phyloP scores from a whole-genome alignment of 2,888 invertebrate species.

The Sympetrum striolatum region DNA sequence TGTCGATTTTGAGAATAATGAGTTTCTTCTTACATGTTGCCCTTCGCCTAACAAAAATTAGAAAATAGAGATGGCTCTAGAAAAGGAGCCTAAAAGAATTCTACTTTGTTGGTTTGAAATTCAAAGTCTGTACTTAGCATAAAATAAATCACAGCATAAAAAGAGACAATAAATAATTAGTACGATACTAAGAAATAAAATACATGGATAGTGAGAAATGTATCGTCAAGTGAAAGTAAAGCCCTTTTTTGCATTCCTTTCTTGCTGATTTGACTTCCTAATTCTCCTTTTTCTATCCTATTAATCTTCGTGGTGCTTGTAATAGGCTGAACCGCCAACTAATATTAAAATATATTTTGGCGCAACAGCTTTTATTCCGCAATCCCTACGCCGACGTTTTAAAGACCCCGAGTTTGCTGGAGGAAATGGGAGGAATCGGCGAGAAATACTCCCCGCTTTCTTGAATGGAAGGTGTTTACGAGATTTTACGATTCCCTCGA shows the following conservation, averaged over 20 bases:
- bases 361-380: not conserved
- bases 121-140: too few species aligned
- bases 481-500: not conserved
- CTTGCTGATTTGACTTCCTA: not conserved
- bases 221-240: not conserved
- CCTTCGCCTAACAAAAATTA: too few species aligned
- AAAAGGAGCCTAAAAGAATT: too few species aligned
- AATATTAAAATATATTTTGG: not conserved
- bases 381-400: not conserved
- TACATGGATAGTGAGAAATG: not conserved
- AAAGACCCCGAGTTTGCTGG: not conserved
- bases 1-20: too few species aligned
- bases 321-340: not conserved
- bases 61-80: too few species aligned
- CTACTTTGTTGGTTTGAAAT: too few species aligned
- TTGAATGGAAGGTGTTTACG: conserved; percentile 2
- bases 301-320: not conserved
- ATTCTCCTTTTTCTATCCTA: not conserved
- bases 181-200: not conserved
- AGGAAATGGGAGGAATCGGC: not conserved
- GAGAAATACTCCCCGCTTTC: conserved; percentile 1
- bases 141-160: too few species aligned
- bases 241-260: not conserved
- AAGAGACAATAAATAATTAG: not conserved
- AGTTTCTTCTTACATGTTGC: too few species aligned